These are phyloP conservation scores for Neelides sp. DNA, from an alignment of 1,140 invertebrate genomes.

Conservation along the genomic window DNA sequence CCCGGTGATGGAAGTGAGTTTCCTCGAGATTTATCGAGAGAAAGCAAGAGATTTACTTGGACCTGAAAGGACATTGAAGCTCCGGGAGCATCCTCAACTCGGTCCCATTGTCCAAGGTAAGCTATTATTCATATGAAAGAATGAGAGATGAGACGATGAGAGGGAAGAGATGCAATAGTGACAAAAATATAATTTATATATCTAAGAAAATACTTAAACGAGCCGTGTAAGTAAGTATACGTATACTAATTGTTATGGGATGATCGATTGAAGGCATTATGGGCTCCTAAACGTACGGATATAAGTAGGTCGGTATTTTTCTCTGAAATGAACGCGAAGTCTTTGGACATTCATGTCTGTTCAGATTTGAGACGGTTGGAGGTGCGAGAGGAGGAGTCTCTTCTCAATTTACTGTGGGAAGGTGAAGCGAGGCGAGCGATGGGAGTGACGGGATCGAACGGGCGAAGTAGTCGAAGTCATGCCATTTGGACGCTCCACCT, in stretches of 20 bases:
- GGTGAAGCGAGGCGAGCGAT: slow-evolving; percentile 41
- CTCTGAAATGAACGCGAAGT: too few species aligned
- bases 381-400: slow-evolving; percentile 37
- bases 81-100: slow-evolving; percentile 48
- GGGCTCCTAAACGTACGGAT: too few species aligned
- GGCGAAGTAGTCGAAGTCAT: slow-evolving; percentile 49
- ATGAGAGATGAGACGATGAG: too few species aligned
- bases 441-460: slow-evolving; percentile 42
- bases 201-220: too few species aligned
- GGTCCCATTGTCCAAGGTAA: slow-evolving; percentile 52
- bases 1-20: slow-evolving; percentile 41
- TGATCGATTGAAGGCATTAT: too few species aligned
- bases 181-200: too few species aligned
- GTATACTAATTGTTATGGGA: too few species aligned
- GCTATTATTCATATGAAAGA: too few species aligned
- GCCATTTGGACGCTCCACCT: slow-evolving; percentile 45
- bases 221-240: too few species aligned
- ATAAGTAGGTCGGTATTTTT: too few species aligned
- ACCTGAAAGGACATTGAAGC: slow-evolving; percentile 39
- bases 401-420: slow-evolving; percentile 39
- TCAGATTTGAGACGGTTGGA: slow-evolving; percentile 44
- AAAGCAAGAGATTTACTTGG: slow-evolving; percentile 45
- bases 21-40: slow-evolving; percentile 66
- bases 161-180: too few species aligned
- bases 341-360: slow-evolving; percentile 1